A percentile compares a stretch with the other conserved stretches of the same genome.
These are phyloP conservation scores for Nymphalis polychloros DNA, from an alignment of 2,888 invertebrate genomes.

Conservation along the genomic window DNA sequence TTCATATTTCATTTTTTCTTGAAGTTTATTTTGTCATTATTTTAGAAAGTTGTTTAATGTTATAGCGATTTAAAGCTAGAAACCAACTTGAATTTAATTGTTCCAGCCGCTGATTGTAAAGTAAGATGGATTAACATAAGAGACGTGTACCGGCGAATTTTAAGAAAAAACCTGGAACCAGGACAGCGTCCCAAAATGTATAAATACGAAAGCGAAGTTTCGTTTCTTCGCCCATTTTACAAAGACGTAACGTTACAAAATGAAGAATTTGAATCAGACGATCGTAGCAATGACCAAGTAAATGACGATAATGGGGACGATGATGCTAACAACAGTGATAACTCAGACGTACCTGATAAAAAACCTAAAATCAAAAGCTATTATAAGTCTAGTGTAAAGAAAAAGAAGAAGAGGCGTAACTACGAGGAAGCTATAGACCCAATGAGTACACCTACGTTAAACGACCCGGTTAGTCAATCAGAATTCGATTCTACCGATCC, in stretches of 20 bases:
- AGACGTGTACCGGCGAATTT: slow-evolving; percentile 68
- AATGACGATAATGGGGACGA: slow-evolving; percentile 47
- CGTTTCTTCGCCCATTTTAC: slow-evolving; percentile 66
- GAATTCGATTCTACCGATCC: slow-evolving; percentile 65
- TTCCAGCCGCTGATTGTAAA: slow-evolving; percentile 71
- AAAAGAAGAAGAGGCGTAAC: slow-evolving; percentile 42
- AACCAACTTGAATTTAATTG: background rate
- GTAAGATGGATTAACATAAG: slow-evolving; percentile 74
- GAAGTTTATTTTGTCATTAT: no score
- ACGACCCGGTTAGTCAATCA: slow-evolving; percentile 43
- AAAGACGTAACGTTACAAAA: slow-evolving; percentile 55
- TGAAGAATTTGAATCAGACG: slow-evolving; percentile 47
- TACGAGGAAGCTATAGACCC: slow-evolving; percentile 45
- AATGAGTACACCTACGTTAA: slow-evolving; percentile 41
- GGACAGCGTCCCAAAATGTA: slow-evolving; percentile 52
- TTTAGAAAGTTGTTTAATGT: no score
- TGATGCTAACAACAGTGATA: slow-evolving; percentile 45
- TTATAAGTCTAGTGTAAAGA: slow-evolving; percentile 44
- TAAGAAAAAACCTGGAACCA: slow-evolving; percentile 53
- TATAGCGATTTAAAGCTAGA: background rate
- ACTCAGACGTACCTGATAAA: slow-evolving; percentile 48
- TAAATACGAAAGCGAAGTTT: slow-evolving; percentile 66
- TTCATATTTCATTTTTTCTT: no score
- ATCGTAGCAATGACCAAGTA: slow-evolving; percentile 45
- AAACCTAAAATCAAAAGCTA: slow-evolving; percentile 45